These are phyloP conservation scores for Drosophila varians DNA, from an alignment of 1,140 invertebrate species.

Conservation along the genomic window DNA sequence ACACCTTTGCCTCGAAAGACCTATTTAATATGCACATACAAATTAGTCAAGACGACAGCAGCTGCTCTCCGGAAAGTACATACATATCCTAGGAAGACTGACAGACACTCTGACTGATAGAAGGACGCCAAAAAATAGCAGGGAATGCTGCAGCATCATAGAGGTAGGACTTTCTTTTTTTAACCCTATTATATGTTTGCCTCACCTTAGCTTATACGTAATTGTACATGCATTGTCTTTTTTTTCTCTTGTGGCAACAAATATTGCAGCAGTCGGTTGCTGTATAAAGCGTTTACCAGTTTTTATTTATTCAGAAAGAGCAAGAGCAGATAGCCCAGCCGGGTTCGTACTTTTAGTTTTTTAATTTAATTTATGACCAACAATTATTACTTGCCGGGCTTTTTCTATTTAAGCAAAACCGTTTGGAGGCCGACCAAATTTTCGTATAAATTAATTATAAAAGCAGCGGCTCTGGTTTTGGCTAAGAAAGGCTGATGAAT, in stretches of 20 bases:
- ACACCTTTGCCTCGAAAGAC: slow-evolving; percentile 50
- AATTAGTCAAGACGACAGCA: slow-evolving; percentile 54
- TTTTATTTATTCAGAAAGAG: slow-evolving; percentile 37
- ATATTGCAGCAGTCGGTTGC: not conserved
- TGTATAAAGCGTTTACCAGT: slow-evolving; percentile 12
- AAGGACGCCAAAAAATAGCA: not conserved
- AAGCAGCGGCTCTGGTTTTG: no score
- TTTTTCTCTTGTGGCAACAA: not conserved
- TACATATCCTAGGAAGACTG: no score
- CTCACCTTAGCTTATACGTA: no score
- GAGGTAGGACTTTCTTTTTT: not conserved
- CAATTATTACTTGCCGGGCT: slow-evolving; percentile 9
- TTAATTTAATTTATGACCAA: slow-evolving; percentile 42
- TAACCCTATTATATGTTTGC: not conserved
- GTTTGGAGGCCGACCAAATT: slow-evolving; percentile 16
- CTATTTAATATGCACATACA: slow-evolving; percentile 75
- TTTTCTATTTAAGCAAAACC: slow-evolving; percentile 20
- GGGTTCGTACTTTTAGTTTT: slow-evolving; percentile 7
- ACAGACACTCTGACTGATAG: no score
- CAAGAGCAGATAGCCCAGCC: no score
- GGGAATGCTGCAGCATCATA: not conserved
- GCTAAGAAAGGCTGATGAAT: not conserved
- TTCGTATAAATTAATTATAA: slow-evolving; percentile 23
- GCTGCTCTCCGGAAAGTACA: slow-evolving; percentile 7
- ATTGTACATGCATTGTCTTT: not conserved